phyloP scores from a whole-genome alignment of 2,113 vertebrate genomes.

The Sturnus vulgaris region DNA sequence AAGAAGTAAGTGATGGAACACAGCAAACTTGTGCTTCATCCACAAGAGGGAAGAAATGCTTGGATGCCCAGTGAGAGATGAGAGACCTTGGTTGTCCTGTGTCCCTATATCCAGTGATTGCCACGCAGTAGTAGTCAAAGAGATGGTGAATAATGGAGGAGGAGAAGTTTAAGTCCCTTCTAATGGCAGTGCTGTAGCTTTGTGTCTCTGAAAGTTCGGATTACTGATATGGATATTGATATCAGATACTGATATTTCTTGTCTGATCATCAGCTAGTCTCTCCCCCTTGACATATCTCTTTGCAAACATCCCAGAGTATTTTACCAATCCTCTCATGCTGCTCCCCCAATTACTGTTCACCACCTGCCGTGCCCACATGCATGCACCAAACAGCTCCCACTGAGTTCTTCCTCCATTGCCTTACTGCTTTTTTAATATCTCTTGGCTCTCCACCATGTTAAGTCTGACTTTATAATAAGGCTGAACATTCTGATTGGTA shows the following conservation, averaged over 20 bases:
- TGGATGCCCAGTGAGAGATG: not conserved
- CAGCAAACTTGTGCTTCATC: not conserved
- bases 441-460: not conserved
- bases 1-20: not conserved
- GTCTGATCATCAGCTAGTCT: not conserved
- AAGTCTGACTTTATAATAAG: not conserved
- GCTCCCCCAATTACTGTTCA: not conserved
- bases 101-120: not conserved
- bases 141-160: not conserved
- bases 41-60: not conserved
- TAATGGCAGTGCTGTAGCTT: not conserved
- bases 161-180: not conserved
- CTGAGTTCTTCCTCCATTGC: not conserved
- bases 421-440: not conserved
- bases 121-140: rapidly evolving
- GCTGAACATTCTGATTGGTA: not conserved
- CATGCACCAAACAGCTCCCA: not conserved
- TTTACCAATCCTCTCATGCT: not conserved
- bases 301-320: not conserved
- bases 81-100: not conserved
- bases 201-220: not conserved
- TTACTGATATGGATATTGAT: not conserved
- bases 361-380: not conserved
- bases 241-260: not conserved
- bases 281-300: not conserved